Conservation (phyloP, 1,140 invertebrate genomes). For the Thaumatotibia leucotreta region DNA sequence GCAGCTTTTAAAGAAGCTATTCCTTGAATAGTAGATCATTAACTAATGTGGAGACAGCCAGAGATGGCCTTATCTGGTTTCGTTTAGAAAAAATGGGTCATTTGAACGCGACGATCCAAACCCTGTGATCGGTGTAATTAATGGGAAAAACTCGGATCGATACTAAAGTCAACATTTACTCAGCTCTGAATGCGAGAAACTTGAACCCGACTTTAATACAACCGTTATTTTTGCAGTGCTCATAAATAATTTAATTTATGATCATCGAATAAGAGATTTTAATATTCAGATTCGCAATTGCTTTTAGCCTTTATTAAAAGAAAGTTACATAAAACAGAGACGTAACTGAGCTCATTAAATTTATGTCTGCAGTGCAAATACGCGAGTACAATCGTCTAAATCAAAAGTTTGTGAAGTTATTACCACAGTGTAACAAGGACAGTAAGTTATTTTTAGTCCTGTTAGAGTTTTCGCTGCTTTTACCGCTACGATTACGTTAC, state of each 20-base stretch:
- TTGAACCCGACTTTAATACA: not conserved
- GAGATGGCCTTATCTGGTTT: slow-evolving; percentile 67
- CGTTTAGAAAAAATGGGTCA: slow-evolving; percentile 54
- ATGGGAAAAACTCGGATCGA: not conserved
- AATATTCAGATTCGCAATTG: not conserved
- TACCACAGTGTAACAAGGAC: not conserved
- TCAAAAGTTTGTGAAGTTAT: slow-evolving; percentile 31
- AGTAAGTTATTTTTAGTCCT: not conserved
- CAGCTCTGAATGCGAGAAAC: not conserved
- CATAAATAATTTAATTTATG: slow-evolving; percentile 11
- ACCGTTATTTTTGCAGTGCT: not conserved
- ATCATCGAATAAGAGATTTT: not conserved
- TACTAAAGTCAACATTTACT: not conserved
- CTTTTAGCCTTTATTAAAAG: slow-evolving; percentile 15
- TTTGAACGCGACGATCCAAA: slow-evolving; percentile 16
- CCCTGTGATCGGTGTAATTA: slow-evolving; percentile 6
- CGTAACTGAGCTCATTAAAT: slow-evolving; percentile 40
- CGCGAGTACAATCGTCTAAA: slow-evolving; percentile 36
- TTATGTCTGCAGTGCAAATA: slow-evolving; percentile 30
- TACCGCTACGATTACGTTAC: not conserved
- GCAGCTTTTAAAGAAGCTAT: slow-evolving; percentile 35
- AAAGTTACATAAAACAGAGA: slow-evolving; percentile 27
- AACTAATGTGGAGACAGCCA: slow-evolving; percentile 63
- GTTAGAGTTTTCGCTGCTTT: not conserved
- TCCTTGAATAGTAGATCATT: slow-evolving; percentile 34